Evolutionary conservation across 2,113 vertebrate genomes (phyloP), one percentile per base, ranked within the genome.

Genomic region (Pardalotus punctatus): DNA sequence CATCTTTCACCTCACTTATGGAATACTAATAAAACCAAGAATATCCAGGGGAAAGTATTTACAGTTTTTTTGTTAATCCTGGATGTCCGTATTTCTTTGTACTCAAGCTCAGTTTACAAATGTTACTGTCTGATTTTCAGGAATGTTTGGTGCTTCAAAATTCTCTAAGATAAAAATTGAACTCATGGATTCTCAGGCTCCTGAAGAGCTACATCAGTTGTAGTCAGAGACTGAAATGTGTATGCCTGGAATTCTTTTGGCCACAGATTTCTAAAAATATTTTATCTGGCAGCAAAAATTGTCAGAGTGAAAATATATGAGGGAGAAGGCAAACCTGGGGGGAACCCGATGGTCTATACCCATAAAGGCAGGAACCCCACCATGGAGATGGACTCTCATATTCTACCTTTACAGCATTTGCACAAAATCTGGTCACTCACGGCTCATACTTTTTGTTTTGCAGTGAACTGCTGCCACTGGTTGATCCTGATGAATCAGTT

Each of bases 201-300:
- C 10, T 0, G 0, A 65, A 67, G 7, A 78, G 15, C 29, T 12
- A 13, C 5, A 35, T 62, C 11, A 43, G 14, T 60, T 87, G 31
- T 3, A 24, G 42, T 58, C 16, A 62, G 50, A 60, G 16, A 9
- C 19, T 81, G 31, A 76, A 64, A 76, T 43, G 4, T 25, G 2
- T 60, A 14, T 64, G 28, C 23, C 35, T 73, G 58, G 31, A 40
- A 36, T 76, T 29, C 42, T 66, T 86, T 77, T 51, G 27, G 13
- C 22, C 29, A 64, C 10, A 47, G 27, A 64, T 5, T 58, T 77
- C 60, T 5, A 23, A 86, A 76, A 83, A 22, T 73, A 84, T 58
- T 65, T 88, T 72, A 10, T 64, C 47, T 70, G 9, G 12, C 90
- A 61, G 5, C 15, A 77, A 10, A 81, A 86, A 1, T 16, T 70